A percentile compares a stretch with the other conserved stretches of the same genome.
Conservation (phyloP, 2,113 vertebrate species). For the Formicarius rufipectus region DNA sequence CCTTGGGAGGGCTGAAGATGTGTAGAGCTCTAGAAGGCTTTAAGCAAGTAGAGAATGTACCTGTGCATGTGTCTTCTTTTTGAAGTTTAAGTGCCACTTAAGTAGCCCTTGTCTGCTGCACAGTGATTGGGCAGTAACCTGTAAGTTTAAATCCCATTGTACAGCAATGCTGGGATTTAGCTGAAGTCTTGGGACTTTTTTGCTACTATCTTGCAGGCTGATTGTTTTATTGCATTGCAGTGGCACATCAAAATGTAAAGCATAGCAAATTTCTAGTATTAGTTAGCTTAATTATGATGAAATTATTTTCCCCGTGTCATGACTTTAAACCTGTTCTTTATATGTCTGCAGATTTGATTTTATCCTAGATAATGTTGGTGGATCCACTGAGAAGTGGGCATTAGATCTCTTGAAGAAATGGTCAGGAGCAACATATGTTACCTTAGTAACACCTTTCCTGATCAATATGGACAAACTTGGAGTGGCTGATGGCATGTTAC, state of each 20-base stretch:
- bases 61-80: background rate
- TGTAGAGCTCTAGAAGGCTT: background rate
- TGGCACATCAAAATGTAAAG: background rate
- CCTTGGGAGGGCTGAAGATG: background rate
- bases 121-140: background rate
- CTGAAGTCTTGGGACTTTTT: background rate
- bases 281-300: background rate
- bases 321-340: background rate
- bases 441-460: slow-evolving; percentile 93
- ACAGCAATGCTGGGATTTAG: background rate
- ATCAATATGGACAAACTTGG: slow-evolving; percentile 90
- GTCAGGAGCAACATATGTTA: slow-evolving; percentile 91
- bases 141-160: background rate
- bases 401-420: slow-evolving; percentile 87
- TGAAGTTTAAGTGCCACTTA: background rate
- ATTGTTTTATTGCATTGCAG: background rate
- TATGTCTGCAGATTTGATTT: slow-evolving; percentile 82
- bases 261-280: background rate
- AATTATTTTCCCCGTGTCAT: background rate
- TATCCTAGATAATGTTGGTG: slow-evolving; percentile 92
- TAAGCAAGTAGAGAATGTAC: background rate
- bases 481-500: slow-evolving; percentile 92
- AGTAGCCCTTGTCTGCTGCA: background rate
- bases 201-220: background rate
- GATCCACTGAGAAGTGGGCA: slow-evolving; percentile 89